Percentiles rank a stretch among this genome's conserved stretches.
Conservation (phyloP, 2,888 invertebrate genomes). For the Tyria jacobaeae region DNA sequence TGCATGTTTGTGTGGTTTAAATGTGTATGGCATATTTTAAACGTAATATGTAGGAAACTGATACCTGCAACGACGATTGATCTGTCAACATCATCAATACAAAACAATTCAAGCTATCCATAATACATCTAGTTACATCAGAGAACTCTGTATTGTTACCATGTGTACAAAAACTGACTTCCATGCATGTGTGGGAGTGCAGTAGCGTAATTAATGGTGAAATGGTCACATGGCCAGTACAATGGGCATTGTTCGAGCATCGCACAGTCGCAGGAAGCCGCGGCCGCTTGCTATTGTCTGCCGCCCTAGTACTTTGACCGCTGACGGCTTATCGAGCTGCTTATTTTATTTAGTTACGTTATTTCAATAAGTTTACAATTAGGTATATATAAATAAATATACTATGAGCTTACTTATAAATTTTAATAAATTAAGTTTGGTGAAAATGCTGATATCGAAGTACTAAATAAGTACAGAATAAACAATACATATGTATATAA, state of each 20-base stretch:
- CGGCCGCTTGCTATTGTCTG: constrained; percentile 70
- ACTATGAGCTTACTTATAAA: too few relatives aligned
- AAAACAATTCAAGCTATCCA: constrained; percentile 2
- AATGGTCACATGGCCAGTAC: constrained; percentile 71
- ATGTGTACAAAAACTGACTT: constrained; percentile 24
- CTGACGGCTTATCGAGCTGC: constrained; percentile 24
- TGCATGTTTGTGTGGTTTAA: too few relatives aligned
- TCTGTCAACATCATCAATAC: background rate
- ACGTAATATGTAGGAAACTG: background rate
- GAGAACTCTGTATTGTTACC: constrained; percentile 31
- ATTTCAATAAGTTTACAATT: background rate
- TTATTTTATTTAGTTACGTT: constrained; percentile 20
- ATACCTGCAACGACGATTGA: background rate
- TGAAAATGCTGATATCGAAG: too few relatives aligned
- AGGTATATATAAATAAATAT: background rate
- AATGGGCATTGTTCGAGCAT: constrained; percentile 74
- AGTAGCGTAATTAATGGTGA: constrained; percentile 69
- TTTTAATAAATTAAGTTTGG: too few relatives aligned
- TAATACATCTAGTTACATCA: constrained; percentile 28
- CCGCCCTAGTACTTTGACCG: constrained; percentile 56
- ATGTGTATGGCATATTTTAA: too few relatives aligned
- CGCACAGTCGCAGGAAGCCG: constrained; percentile 57
- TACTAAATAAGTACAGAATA: too few relatives aligned
- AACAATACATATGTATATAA: too few relatives aligned
- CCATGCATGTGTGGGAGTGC: constrained; percentile 38